A percentile compares a stretch with the other conserved stretches of the same genome.
phyloP scores from a whole-genome alignment of 2,113 vertebrate species.

The Danionella cerebrum region DNA sequence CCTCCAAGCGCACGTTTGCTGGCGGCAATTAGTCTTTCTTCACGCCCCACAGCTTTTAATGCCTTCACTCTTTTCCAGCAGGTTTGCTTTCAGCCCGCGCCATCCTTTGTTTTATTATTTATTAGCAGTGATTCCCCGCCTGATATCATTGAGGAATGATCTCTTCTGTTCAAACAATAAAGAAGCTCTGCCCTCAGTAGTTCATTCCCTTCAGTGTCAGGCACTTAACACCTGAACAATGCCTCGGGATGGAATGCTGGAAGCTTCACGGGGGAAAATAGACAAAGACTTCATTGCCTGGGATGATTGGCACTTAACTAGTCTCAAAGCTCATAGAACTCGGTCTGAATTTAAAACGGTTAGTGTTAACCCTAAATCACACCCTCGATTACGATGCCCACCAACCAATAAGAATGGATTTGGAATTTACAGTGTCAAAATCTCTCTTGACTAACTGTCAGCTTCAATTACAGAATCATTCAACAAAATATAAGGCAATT shows the following conservation, averaged over 20 bases:
- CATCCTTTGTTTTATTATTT: constrained; percentile 42
- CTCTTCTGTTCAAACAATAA: constrained; percentile 18
- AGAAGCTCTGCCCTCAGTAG: constrained; percentile 12
- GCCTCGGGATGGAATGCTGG: constrained; percentile 12
- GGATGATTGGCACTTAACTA: constrained; percentile 7
- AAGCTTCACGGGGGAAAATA: constrained; percentile 11
- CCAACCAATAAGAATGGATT: constrained; percentile 24
- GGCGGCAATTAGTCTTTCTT: constrained; percentile 42
- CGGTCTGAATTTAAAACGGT: background rate
- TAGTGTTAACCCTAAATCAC: constrained; percentile 16
- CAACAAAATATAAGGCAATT: constrained; percentile 39
- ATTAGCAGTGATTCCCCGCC: constrained; percentile 32
- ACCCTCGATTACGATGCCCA: constrained; percentile 2
- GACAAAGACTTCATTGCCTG: constrained; percentile 20
- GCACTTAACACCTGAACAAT: constrained; percentile 29
- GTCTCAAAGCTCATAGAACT: constrained; percentile 10
- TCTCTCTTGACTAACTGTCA: constrained; percentile 47
- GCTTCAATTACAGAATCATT: constrained; percentile 48
- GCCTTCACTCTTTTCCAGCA: constrained; percentile 28
- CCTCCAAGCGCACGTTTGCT: constrained; percentile 20
- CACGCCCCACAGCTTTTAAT: constrained; percentile 40
- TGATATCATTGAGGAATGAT: background rate
- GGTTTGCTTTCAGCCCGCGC: constrained; percentile 16
- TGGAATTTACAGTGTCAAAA: constrained; percentile 37
- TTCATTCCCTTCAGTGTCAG: constrained; percentile 32